Percentiles rank a stretch among this genome's conserved stretches.
These are phyloP conservation scores for Notarius lentiginosus DNA, from an alignment of 2,113 vertebrate genomes.

Conservation along the genomic window DNA sequence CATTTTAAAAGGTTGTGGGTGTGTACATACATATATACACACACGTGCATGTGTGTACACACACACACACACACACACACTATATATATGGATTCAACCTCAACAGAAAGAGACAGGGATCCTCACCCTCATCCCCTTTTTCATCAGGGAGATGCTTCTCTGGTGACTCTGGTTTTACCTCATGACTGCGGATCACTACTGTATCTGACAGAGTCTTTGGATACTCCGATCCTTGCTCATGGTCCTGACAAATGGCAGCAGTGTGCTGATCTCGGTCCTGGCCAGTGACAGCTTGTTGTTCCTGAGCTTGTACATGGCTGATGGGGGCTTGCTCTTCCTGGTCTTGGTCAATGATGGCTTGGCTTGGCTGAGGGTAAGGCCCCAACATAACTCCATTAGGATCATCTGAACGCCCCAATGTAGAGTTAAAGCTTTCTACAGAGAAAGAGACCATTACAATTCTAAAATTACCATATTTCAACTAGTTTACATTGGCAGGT, in stretches of 20 bases:
- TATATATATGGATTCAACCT: too few species aligned
- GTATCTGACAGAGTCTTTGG: slow-evolving; percentile 17
- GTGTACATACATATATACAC: too few species aligned
- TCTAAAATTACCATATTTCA: not conserved
- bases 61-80: too few species aligned
- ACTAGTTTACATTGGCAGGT: not conserved
- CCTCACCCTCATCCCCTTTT: slow-evolving; percentile 59
- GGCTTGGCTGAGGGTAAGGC: slow-evolving; percentile 17
- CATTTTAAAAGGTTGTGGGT: too few species aligned
- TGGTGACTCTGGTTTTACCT: slow-evolving; percentile 9
- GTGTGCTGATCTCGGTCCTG: not conserved
- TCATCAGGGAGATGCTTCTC: slow-evolving; percentile 22
- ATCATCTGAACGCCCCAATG: slow-evolving; percentile 32
- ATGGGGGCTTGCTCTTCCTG: not conserved
- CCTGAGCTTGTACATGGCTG: not conserved
- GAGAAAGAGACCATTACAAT: not conserved
- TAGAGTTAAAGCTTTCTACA: slow-evolving; percentile 56
- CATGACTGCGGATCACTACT: slow-evolving; percentile 43
- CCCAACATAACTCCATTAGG: slow-evolving; percentile 31
- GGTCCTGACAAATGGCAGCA: slow-evolving; percentile 29
- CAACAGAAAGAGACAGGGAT: not conserved
- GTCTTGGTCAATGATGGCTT: not conserved
- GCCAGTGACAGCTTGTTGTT: not conserved
- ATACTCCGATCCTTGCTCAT: slow-evolving; percentile 53
- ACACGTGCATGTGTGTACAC: too few species aligned